Conservation (phyloP, 2,113 vertebrate genomes). For the Danionella cerebrum region DNA sequence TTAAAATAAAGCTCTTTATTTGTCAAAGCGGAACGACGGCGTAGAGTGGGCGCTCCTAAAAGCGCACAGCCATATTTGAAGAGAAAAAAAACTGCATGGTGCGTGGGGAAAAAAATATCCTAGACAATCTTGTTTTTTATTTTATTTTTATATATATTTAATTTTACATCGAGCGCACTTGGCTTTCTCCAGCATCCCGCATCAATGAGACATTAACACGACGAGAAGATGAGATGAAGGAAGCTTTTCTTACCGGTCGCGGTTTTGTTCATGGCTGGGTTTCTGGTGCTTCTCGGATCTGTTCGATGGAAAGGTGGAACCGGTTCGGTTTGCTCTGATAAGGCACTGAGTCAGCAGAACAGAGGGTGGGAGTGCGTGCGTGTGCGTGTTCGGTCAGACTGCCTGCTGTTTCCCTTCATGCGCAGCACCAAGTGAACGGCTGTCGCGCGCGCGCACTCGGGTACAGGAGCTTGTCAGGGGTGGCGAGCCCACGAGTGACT, state of each 20-base stretch:
- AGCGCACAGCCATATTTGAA: conserved; percentile 5
- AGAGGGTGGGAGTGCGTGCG: conserved; percentile 34
- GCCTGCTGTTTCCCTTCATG: conserved; percentile 41
- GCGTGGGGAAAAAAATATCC: neutral
- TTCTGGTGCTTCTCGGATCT: conserved; percentile 43
- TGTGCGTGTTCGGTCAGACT: conserved; percentile 41
- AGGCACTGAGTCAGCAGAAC: conserved; percentile 76
- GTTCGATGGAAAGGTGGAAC: conserved; percentile 52
- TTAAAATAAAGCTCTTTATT: neutral
- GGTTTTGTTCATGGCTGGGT: conserved; percentile 65
- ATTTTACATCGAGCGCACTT: neutral
- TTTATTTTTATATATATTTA: too few species aligned
- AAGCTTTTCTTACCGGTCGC: conserved; percentile 60
- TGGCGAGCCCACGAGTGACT: conserved; percentile 11
- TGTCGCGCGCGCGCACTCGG: conserved; percentile 26
- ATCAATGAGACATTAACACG: neutral
- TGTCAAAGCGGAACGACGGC: neutral
- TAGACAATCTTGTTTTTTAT: neutral
- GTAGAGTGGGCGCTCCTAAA: neutral
- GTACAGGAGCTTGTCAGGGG: conserved; percentile 17
- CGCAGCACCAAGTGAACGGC: conserved; percentile 31
- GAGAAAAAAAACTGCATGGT: neutral
- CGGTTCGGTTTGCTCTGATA: conserved; percentile 56
- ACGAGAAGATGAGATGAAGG: neutral
- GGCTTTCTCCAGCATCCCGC: conserved; percentile 17